These are phyloP conservation scores for Heteractis magnifica DNA, from an alignment of 92 coral and sea anemone species.

Conservation along the genomic window DNA sequence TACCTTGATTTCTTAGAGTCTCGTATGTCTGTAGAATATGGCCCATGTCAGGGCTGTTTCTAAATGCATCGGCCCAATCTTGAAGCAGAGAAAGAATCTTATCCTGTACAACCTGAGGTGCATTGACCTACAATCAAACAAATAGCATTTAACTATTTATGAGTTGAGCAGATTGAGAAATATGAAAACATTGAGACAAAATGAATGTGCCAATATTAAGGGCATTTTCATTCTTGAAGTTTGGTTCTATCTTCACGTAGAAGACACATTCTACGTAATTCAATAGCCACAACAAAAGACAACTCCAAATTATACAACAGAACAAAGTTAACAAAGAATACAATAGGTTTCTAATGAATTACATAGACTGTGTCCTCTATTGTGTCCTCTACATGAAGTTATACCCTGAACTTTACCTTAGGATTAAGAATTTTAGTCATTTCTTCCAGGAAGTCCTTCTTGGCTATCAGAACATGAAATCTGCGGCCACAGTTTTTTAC, in stretches of 20 bases:
- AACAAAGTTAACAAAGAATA: too few species aligned
- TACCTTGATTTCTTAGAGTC: conserved; percentile 82
- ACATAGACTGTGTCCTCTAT: too few species aligned
- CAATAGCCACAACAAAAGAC: too few species aligned
- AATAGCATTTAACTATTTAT: not conserved
- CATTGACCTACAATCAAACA: conserved; percentile 54
- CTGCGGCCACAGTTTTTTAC: conserved; percentile 96
- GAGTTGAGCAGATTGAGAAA: too few species aligned
- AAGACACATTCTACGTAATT: too few species aligned
- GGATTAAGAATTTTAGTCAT: conserved; percentile 84
- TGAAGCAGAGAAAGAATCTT: conserved; percentile 86
- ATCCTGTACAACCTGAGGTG: conserved; percentile 93
- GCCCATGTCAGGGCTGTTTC: conserved; percentile 72
- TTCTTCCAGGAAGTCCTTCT: conserved; percentile 86
- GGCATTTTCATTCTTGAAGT: too few species aligned
- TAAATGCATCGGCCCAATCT: conserved; percentile 97
- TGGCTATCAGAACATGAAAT: conserved; percentile 84
- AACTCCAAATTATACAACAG: too few species aligned
- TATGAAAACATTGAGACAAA: too few species aligned
- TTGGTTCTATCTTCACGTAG: too few species aligned
- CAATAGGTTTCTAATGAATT: too few species aligned
- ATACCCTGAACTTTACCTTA: conserved; percentile 51
- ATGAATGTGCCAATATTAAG: too few species aligned
- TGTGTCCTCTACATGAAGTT: too few species aligned
- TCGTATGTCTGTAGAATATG: conserved; percentile 73